Conservation (phyloP, 2,888 invertebrate genomes). For the Aleiodes alternator region DNA sequence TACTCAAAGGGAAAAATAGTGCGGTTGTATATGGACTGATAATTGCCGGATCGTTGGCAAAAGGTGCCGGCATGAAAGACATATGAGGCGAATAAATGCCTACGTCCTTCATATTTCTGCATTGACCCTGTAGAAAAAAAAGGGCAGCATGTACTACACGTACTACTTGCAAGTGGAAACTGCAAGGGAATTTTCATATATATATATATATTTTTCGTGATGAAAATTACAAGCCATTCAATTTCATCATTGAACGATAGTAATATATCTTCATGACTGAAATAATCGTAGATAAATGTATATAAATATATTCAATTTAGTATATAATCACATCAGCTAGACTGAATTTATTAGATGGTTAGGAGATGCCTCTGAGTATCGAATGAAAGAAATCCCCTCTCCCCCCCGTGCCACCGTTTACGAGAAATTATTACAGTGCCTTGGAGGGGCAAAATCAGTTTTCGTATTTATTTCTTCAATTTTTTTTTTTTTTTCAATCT, state of each 20-base stretch:
- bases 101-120: slow-evolving; percentile 6
- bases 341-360: not conserved
- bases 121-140: slow-evolving; percentile 45
- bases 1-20: slow-evolving; percentile 45
- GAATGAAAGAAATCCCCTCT: slow-evolving; percentile 1
- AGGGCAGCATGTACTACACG: not conserved
- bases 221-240: not conserved
- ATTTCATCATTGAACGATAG: not conserved
- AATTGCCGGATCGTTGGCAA: slow-evolving; percentile 53
- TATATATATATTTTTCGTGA: not conserved
- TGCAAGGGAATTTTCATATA: not conserved
- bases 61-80: slow-evolving; percentile 41
- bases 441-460: slow-evolving; percentile 3
- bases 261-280: not conserved
- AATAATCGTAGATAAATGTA: not conserved
- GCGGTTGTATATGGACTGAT: slow-evolving; percentile 56
- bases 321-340: no score
- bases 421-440: slow-evolving; percentile 38
- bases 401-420: slow-evolving; percentile 10
- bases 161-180: not conserved
- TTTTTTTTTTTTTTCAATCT: slow-evolving; percentile 21
- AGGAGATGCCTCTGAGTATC: slow-evolving; percentile 1
- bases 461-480: slow-evolving; percentile 12
- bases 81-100: slow-evolving; percentile 7
- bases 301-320: no score